Evolutionary conservation across 2,113 vertebrate genomes (phyloP), one percentile per base, ranked within the genome.

Genomic region (Craseonycteris thonglongyai): DNA sequence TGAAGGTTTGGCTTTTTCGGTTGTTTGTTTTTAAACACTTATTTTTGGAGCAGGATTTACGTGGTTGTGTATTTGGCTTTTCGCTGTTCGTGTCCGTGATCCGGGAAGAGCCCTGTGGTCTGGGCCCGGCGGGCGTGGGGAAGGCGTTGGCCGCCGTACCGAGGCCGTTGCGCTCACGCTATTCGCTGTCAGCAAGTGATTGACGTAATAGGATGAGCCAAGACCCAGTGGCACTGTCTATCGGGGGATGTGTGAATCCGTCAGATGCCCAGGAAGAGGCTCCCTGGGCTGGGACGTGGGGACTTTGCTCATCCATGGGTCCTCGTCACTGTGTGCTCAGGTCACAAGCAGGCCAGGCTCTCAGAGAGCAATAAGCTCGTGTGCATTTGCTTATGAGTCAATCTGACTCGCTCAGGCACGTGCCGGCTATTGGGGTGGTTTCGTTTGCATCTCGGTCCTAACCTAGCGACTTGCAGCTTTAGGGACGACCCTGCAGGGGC

Each of bases 201-300:
- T 0, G 47, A 51, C 24, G 5, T 10, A 6, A 12, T 3, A 49
- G 47, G 47, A 22, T 1, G 24, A 22, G 1, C 3, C 8, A 22
- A 11, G 72, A 10, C 22, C 30, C 3, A 7, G 19, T 22, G 19
- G 6, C 33, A 2, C 74, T 6, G 19, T n/a, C 30, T 14, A 2
- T 75, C 30, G 5, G 72, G 35, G 47, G 47, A n/a, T 1, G 16
- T 30, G 0, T 1, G 5, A 13, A 7, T 49, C 72, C 19, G 47
- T 3, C 0, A 22, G 72, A 12, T 42, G n/a, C 47, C 72, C 47
- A 1, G 24, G 72, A 13, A 22, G 30, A 33, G 45, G 45, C 5
- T 3, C 26, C 45, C 42, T 59, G 3, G 1, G 69, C 26, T 0
- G 30, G 24, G 9, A 22, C 5, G 19, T 12, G 40, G 4, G 40